Percentiles rank a stretch among this genome's conserved stretches.
Conservation (phyloP, 2,888 invertebrate genomes). For the Metopia argyrocephala region DNA sequence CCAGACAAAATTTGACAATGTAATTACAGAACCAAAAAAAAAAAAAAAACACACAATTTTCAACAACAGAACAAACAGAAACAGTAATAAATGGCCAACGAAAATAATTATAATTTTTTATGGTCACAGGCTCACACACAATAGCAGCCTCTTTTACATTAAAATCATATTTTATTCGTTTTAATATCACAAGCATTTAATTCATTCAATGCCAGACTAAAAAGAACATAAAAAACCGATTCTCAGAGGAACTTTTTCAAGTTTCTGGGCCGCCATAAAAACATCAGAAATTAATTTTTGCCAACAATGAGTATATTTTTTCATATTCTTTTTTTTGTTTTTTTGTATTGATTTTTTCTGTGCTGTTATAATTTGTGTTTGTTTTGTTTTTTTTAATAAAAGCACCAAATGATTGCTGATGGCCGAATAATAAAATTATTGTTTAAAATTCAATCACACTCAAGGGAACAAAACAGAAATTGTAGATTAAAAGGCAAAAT, state of each 20-base stretch:
- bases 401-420: conserved; percentile 1
- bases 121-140: neutral
- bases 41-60: neutral
- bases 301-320: conserved; percentile 21
- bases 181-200: neutral
- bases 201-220: conserved; percentile 25
- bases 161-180: conserved; percentile 1
- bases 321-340: neutral
- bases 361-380: neutral
- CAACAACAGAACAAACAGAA: neutral
- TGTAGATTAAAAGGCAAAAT: neutral
- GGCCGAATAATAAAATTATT: neutral
- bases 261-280: neutral
- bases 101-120: conserved; percentile 12
- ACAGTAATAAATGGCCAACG: neutral
- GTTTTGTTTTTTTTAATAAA: neutral
- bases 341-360: neutral
- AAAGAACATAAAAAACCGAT: neutral
- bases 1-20: conserved; percentile 5
- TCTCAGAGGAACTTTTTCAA: neutral
- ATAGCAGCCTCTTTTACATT: neutral
- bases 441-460: conserved; percentile 1
- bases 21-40: conserved; percentile 3
- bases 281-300: conserved; percentile 18
- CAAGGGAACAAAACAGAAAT: neutral